Base-by-base conservation (phyloP, 2,113 vertebrate genomes). In the Apeltes quadracus region DNA sequence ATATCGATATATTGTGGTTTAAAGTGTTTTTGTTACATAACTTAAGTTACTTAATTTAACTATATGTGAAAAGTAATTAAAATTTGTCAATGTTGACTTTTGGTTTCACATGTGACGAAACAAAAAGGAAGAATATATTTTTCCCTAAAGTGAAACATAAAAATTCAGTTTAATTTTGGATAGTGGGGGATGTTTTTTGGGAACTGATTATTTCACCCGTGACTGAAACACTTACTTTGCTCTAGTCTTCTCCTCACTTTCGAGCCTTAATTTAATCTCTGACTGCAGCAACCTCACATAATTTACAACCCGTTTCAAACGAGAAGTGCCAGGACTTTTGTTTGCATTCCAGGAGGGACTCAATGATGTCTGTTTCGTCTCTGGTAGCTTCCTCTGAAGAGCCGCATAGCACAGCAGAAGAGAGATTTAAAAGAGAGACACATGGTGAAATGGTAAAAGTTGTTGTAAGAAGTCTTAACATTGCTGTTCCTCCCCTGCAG, bases 281-380 rank as follows among this genome's bases (percentile, higher is more conserved):
- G 9, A 53, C 16, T 13, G 23, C 38, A 79, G 36, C 68, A 61
- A 48, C 25, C 39, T 15, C 15, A 46, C 50, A 36, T 3, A 23
- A 69, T 82, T 87, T 71, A 84, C 75, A 36, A 1, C 53, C 41
- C 22, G 43, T 46, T 83, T 39, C 59, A 55, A 72, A 63, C 50
- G 55, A 48, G 10, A 39, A 48, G 39, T 79, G 62, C 65, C 67
- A 63, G 54, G 78, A 59, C 57, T 22, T 61, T 4, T 89, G 88
- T 90, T 91, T 89, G 72, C 63, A 86, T 82, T 90, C 80, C 59
- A 81, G 76, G 27, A 65, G 53, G 79, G 36, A 74, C 48, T 65
- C 53, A 0, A 1, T 66, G 54, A 69, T 65, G 81, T 89, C 88
- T 90, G 89, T 53, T 84, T 86, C 84, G 50, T 79, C 43, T 90